Evolutionary conservation across 2,888 invertebrate species (phyloP).

Genomic region (Limnephilus marmoratus): DNA sequence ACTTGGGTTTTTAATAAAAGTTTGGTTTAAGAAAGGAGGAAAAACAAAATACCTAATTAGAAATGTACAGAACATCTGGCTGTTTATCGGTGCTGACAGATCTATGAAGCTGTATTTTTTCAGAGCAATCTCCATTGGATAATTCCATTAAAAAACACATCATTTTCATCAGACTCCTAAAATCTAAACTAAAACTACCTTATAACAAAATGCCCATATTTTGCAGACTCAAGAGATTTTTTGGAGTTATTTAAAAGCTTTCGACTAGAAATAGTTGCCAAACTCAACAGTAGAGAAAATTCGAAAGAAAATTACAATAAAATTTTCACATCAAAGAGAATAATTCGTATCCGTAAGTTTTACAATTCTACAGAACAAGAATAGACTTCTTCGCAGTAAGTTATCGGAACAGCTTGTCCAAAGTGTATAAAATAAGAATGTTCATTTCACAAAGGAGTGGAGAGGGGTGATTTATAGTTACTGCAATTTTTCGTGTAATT

Average conservation of each 20-base stretch:
- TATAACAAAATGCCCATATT: too few species aligned
- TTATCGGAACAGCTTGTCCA: background rate
- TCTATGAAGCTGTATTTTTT: too few species aligned
- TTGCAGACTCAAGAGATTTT: background rate
- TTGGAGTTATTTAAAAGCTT: background rate
- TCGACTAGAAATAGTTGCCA: background rate
- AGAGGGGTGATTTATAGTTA: background rate
- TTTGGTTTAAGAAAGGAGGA: too few species aligned
- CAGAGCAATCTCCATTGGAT: background rate
- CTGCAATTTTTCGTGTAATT: background rate
- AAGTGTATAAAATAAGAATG: background rate
- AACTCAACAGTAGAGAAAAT: background rate
- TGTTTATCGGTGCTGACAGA: background rate
- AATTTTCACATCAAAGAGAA: background rate
- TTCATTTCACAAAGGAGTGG: background rate
- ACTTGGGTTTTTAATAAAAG: too few species aligned
- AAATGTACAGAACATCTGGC: background rate
- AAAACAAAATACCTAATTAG: too few species aligned
- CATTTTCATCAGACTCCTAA: background rate
- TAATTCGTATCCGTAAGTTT: too few species aligned
- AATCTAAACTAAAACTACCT: too few species aligned
- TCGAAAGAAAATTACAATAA: background rate
- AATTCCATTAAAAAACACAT: background rate
- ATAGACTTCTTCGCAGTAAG: background rate
- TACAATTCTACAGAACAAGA: background rate